phyloP scores from a whole-genome alignment of 2,113 vertebrate species.

The Oncorhynchus tshawytscha region DNA sequence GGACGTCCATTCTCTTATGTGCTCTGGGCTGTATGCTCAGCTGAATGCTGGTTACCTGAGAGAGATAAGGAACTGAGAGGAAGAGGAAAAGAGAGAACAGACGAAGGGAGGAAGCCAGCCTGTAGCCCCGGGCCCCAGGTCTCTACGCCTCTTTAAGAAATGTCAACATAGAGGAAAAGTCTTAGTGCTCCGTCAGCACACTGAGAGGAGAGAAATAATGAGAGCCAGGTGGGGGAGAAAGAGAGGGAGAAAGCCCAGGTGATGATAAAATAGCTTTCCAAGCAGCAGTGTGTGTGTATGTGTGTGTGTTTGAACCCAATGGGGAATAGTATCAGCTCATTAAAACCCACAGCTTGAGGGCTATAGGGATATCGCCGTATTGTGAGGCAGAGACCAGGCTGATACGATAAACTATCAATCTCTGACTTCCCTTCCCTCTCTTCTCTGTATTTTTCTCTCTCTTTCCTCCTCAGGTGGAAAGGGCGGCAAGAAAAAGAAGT shows the following conservation, averaged over 20 bases:
- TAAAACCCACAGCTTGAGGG: neutral
- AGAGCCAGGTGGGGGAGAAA: slow-evolving; percentile 25
- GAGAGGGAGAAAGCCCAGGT: slow-evolving; percentile 32
- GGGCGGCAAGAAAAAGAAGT: slow-evolving; percentile 96
- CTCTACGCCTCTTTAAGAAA: slow-evolving; percentile 58
- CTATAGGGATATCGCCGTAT: slow-evolving; percentile 4
- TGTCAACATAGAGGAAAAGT: slow-evolving; percentile 52
- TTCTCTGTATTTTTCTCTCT: neutral
- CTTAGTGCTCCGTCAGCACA: slow-evolving; percentile 28
- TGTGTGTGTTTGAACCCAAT: neutral
- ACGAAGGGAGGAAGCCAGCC: no score
- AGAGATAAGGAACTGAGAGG: slow-evolving; percentile 42
- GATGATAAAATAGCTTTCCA: slow-evolving; percentile 35
- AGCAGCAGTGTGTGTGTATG: neutral
- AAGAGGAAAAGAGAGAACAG: slow-evolving; percentile 4
- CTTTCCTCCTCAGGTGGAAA: slow-evolving; percentile 81
- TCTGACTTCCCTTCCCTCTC: neutral
- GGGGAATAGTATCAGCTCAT: slow-evolving; percentile 3
- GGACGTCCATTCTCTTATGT: neutral
- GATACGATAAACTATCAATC: neutral
- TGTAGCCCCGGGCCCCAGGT: slow-evolving; percentile 24
- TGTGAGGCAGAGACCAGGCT: neutral
- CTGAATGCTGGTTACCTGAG: slow-evolving; percentile 61
- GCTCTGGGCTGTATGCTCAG: slow-evolving; percentile 37
- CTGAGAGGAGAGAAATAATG: slow-evolving; percentile 21